phyloP scores from a whole-genome alignment of 1,140 invertebrate genomes.

The Oreohelix idahoensis region DNA sequence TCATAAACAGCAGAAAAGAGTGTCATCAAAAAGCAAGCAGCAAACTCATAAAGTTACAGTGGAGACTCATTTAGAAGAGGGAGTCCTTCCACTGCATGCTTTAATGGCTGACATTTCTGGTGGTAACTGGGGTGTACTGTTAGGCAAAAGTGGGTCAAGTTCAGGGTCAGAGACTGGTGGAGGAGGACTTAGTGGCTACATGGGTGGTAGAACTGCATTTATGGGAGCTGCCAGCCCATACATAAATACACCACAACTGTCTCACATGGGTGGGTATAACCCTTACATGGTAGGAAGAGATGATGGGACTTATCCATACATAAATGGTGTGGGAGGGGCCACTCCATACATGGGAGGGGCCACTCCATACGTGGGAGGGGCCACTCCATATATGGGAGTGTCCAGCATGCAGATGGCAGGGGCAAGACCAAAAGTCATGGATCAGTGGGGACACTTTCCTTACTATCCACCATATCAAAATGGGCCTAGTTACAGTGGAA shows the following conservation, averaged over 20 bases:
- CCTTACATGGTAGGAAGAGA: not conserved
- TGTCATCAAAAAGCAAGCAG: not conserved
- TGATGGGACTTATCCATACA: slow-evolving; percentile 4
- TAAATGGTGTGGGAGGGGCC: not conserved
- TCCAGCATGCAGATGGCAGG: slow-evolving; percentile 22
- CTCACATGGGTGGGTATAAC: slow-evolving; percentile 11
- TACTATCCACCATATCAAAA: slow-evolving; percentile 6
- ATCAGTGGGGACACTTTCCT: slow-evolving; percentile 36
- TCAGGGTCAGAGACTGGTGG: slow-evolving; percentile 33
- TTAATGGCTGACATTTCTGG: slow-evolving; percentile 38
- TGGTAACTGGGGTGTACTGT: slow-evolving; percentile 37
- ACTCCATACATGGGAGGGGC: slow-evolving; percentile 4
- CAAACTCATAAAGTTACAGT: slow-evolving; percentile 14
- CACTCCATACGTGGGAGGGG: slow-evolving; percentile 6
- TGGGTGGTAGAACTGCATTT: slow-evolving; percentile 11
- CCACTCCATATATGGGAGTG: slow-evolving; percentile 19
- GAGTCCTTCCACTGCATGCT: slow-evolving; percentile 3
- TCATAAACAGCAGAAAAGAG: not conserved
- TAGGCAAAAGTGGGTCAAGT: slow-evolving; percentile 38
- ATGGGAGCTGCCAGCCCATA: not conserved
- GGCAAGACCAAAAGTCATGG: slow-evolving; percentile 27
- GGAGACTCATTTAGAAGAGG: slow-evolving; percentile 4
- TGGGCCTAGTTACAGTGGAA: not conserved
- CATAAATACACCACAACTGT: not conserved
- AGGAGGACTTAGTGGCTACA: slow-evolving; percentile 22